Evolutionary conservation across 1,140 invertebrate genomes (phyloP), one percentile per base, ranked within the genome.

Genomic region (Drosophila sechellia): DNA sequence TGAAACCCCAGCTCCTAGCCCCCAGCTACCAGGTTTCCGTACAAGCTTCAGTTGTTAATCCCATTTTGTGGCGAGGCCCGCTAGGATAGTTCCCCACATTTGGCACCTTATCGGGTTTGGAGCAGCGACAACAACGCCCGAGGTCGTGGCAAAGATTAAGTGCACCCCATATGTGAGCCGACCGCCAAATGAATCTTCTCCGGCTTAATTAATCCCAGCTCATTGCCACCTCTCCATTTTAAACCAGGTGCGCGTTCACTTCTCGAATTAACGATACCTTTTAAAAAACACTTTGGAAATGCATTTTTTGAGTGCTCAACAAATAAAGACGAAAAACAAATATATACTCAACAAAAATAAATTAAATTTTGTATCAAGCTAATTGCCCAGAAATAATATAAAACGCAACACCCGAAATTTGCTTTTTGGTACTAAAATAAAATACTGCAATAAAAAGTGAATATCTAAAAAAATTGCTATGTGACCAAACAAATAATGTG

Each of bases 141-240:
- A 57, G 45, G 35, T 31, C n/a, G 42, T 31, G 27, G 35, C 8
- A 49, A 12, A 39, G 39, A 64, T 61, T 57, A 53, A 50, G 46
- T 49, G 31, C 39, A 37, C 48, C 58, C 50, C 53, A 57, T 25
- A 50, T 61, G 57, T 34, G 57, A 39, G 49, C 3, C 37, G 31
- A 17, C 56, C 72, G 48, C 60, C 56, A 76, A 68, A 76, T 66
- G 53, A 75, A 89, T 89, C 85, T 84, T 61, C 76, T 69, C 31
- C 4, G 46, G 80, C 73, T 85, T 84, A 81, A 87, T 87, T 89
- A 89, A 89, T 79, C 78, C 53, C 79, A n/a, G 73, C 50, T 60
- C 31, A 71, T 37, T 10, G 42, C n/a, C 65, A 49, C 57, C 68
- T 57, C 45, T 65, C 37, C 60, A 68, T 15, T 34, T 20, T 20